A percentile compares a stretch with the other conserved stretches of the same genome.
Conservation (phyloP, 1,140 invertebrate genomes). For the Copidosoma floridanum region DNA sequence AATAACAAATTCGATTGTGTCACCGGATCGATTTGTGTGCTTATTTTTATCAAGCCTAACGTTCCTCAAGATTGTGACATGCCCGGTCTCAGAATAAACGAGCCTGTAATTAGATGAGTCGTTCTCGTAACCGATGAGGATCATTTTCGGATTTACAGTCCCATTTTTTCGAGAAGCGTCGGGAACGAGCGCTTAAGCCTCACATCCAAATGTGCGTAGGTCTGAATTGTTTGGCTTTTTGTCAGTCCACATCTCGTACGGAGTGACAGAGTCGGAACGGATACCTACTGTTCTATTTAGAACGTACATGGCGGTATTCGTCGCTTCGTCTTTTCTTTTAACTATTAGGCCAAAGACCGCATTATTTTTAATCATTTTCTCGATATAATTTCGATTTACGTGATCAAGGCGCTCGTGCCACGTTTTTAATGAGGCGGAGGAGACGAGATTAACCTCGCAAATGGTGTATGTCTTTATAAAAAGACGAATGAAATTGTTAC, state of each 20-base stretch:
- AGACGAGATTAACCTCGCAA: background rate
- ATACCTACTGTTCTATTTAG: conserved; percentile 13
- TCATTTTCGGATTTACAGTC: conserved; percentile 29
- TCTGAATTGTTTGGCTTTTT: conserved; percentile 35
- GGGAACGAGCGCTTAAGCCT: conserved; percentile 35
- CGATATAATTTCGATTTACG: background rate
- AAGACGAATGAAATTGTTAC: too few species aligned
- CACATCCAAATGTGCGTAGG: conserved; percentile 41
- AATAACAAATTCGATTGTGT: too few species aligned
- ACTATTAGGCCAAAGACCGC: background rate
- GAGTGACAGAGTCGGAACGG: conserved; percentile 5
- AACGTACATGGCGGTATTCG: conserved; percentile 23
- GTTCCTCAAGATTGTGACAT: too few species aligned
- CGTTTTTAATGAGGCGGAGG: background rate
- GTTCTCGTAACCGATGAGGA: conserved; percentile 34
- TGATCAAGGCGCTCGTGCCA: conserved; percentile 15
- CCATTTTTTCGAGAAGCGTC: conserved; percentile 33
- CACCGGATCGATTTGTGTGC: too few species aligned
- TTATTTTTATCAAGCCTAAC: too few species aligned
- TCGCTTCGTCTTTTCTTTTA: too few species aligned
- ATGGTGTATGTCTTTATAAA: background rate
- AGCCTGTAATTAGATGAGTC: conserved; percentile 6
- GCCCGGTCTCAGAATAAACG: background rate
- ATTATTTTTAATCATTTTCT: background rate
- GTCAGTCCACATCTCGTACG: conserved; percentile 32